Base-by-base conservation (phyloP, 2,888 invertebrate genomes). In the Mantis religiosa region DNA sequence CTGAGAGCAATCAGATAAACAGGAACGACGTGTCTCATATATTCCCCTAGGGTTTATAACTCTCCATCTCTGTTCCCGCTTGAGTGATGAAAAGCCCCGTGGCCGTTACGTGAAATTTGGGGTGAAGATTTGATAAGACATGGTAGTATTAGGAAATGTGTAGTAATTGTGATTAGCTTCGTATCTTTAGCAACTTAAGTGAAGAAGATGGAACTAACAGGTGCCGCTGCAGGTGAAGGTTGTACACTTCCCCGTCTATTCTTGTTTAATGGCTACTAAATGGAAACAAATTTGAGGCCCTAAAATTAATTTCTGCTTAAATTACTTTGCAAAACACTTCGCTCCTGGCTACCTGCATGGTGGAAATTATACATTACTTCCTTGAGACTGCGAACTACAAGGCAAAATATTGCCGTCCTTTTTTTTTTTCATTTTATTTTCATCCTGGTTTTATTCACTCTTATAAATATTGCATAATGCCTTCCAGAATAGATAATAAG, bases 51-150 rank as follows among this genome's bases (percentile, higher is more conserved):
- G 41, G 41, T 41, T 41, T 41, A 41, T 12, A 41, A 41, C 41
- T 89, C 86, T 86, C 84, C 54, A 8, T 89, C n/a, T 71, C 25
- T 71, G 27, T 20, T 71, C 20, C 20, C 54, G 54, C 54, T 71
- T 20, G 4, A 71, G 54, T 41, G 54, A 71, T 71, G 54, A 71
- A 71, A 71, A 71, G 41, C 47, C 28, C 85, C 88, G 88, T 82
- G 71, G 71, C 89, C 83, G 89, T 89, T 89, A 88, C 86, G 88
- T 88, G 82, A 87, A 89, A 88, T 88, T 84, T 34, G 81, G 88
- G 89, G 89, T 89, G 88, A 89, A 89, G 88, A 89, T 89, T 86
- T 89, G 88, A 89, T 89, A 87, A 88, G 88, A 54, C 84, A 89
- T 88, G 89, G 89, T 89, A 88, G 86, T 85, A 85, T 89, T 87